phyloP scores from a whole-genome alignment of 2,888 invertebrate species.

The Drosophila rubida region DNA sequence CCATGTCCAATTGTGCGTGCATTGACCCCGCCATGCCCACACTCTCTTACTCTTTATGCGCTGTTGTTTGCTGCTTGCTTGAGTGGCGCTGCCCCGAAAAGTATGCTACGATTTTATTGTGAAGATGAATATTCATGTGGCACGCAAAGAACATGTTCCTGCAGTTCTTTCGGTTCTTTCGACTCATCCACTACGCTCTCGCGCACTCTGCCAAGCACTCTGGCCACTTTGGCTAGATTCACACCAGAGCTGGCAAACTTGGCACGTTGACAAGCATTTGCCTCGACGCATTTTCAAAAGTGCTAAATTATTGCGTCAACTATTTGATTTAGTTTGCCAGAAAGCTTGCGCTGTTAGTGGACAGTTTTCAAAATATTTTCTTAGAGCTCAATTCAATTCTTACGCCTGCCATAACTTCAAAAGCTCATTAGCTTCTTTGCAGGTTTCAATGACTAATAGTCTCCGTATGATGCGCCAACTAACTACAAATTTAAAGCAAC shows the following conservation, averaged over 20 bases:
- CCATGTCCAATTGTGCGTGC: slow-evolving; percentile 57
- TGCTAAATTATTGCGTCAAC: too few species aligned
- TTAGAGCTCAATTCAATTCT: too few species aligned
- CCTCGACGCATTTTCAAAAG: too few species aligned
- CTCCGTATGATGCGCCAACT: too few species aligned
- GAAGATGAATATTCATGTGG: neutral
- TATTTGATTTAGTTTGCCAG: too few species aligned
- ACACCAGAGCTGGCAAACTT: neutral
- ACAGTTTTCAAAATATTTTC: too few species aligned
- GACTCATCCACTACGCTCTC: neutral
- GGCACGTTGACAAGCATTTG: too few species aligned
- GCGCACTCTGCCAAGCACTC: neutral
- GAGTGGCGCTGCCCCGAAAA: slow-evolving; percentile 20
- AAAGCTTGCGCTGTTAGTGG: too few species aligned
- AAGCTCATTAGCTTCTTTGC: too few species aligned
- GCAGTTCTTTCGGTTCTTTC: neutral
- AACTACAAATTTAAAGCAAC: too few species aligned
- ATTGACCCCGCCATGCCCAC: slow-evolving; percentile 52
- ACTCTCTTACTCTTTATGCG: neutral
- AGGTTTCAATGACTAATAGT: too few species aligned
- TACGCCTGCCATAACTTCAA: too few species aligned
- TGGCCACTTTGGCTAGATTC: neutral
- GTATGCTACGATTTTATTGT: slow-evolving; percentile 7
- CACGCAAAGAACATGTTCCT: neutral
- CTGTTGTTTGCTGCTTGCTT: neutral